Base-by-base conservation (phyloP, 2,113 vertebrate species). In the Dicaeum eximium region DNA sequence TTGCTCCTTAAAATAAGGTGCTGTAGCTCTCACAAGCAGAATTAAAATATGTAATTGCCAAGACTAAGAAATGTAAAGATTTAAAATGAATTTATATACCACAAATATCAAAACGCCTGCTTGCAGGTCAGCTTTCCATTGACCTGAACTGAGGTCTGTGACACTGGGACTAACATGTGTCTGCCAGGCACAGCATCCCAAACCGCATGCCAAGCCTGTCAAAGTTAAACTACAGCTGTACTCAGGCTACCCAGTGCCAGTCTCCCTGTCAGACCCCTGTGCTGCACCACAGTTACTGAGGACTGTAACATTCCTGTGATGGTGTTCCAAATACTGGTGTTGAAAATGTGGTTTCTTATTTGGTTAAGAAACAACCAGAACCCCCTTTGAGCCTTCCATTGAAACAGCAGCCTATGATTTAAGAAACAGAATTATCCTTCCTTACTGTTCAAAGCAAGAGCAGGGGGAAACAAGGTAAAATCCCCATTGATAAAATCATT, bases 301-400 rank as follows among this genome's bases (percentile, higher is more conserved):
- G 20, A 13, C 47, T 69, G 44, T 17, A 40, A 9, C 20, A 35
- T 2, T 18, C 15, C 23, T 30, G 7, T 8, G 35, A 23, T 1
- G 2, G 3, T 4, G 1, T 20, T 62, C 15, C 33, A 38, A 54
- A 27, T 15, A 35, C 0, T 1, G 23, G 14, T 58, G 15, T 6
- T 14, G 1, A 57, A 15, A 56, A 35, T 1, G 0, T 15, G 2
- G 7, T 16, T 66, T 35, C n/a, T 57, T 51, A 28, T 28, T 37
- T 3, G 0, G 30, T 42, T 64, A 71, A 53, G 14, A 65, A 80
- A 47, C 15, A 51, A 47, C 2, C 9, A 57, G 3, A 9, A 25
- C 2, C 15, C 25, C 15, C 17, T 15, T 70, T 50, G 4, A 2
- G 15, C 27, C 10, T 73, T 57, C 25, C 21, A 27, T 3, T 79